phyloP scores from a whole-genome alignment of 2,113 vertebrate species.

The Probosciger aterrimus region DNA sequence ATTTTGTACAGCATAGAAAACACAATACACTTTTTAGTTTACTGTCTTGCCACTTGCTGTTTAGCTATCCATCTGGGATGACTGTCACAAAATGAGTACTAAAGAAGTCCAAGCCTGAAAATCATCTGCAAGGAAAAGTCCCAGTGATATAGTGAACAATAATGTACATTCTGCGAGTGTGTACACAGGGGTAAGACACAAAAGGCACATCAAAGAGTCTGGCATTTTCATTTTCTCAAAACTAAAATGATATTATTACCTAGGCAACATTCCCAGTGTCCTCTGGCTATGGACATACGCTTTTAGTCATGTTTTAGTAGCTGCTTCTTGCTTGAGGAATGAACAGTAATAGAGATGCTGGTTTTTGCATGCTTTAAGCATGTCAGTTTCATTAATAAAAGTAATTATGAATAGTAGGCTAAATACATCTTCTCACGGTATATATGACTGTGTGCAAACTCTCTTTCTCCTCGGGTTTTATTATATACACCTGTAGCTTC shows the following conservation, averaged over 20 bases:
- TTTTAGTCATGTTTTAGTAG: background rate
- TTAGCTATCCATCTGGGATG: background rate
- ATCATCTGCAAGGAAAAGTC: background rate
- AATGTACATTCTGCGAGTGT: background rate
- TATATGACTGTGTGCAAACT: background rate
- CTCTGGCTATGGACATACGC: background rate
- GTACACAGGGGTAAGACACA: background rate
- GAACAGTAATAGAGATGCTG: background rate
- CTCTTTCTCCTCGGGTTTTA: background rate
- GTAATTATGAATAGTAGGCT: background rate
- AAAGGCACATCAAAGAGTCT: background rate
- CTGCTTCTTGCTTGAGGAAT: background rate
- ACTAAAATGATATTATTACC: background rate
- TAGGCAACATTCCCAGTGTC: background rate
- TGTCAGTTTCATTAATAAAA: background rate
- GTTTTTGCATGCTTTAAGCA: background rate
- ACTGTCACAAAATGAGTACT: background rate
- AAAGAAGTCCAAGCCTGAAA: background rate
- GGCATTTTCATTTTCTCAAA: background rate
- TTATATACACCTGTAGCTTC: background rate
- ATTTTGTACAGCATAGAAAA: background rate
- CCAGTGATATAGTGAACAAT: background rate
- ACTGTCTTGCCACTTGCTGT: background rate
- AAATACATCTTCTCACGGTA: background rate
- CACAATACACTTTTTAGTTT: background rate